Conservation (phyloP, 1,140 invertebrate species). For the Leptinotarsa undecemlineata region DNA sequence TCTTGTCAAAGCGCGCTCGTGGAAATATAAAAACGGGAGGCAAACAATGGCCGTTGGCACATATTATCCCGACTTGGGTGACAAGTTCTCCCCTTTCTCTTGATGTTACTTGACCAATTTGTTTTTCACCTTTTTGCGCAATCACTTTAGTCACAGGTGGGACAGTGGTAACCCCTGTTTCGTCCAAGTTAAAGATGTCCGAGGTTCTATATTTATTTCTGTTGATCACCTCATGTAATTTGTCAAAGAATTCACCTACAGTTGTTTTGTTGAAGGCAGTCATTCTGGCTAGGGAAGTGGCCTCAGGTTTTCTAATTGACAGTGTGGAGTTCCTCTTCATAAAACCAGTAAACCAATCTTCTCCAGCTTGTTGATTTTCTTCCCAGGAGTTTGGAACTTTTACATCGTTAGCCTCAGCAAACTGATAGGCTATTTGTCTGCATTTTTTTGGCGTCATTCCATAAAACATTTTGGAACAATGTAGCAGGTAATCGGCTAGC, state of each 20-base stretch:
- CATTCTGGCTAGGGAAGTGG: slow-evolving; percentile 19
- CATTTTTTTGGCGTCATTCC: slow-evolving; percentile 11
- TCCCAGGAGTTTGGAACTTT: slow-evolving; percentile 23
- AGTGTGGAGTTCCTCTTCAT: slow-evolving; percentile 26
- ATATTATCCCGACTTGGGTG: slow-evolving; percentile 14
- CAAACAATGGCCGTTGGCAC: not conserved
- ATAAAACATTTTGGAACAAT: not conserved
- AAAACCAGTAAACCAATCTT: slow-evolving; percentile 25
- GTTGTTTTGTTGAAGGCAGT: slow-evolving; percentile 22
- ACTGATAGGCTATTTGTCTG: not conserved
- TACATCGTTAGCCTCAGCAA: not conserved
- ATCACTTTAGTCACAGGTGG: not conserved
- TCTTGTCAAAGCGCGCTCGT: not conserved
- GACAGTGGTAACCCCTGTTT: not conserved
- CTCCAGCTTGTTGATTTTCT: slow-evolving; percentile 15
- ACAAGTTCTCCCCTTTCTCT: slow-evolving; percentile 10
- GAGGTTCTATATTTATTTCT: not conserved
- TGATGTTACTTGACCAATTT: slow-evolving; percentile 9
- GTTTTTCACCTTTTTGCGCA: not conserved
- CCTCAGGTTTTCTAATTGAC: slow-evolving; percentile 21
- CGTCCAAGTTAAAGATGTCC: not conserved
- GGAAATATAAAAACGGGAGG: not conserved
- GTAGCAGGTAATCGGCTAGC: not conserved
- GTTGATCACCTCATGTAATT: slow-evolving; percentile 4
- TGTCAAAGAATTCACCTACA: not conserved